phyloP scores from a whole-genome alignment of 2,888 invertebrate genomes.

The Acrobasis suavella region DNA sequence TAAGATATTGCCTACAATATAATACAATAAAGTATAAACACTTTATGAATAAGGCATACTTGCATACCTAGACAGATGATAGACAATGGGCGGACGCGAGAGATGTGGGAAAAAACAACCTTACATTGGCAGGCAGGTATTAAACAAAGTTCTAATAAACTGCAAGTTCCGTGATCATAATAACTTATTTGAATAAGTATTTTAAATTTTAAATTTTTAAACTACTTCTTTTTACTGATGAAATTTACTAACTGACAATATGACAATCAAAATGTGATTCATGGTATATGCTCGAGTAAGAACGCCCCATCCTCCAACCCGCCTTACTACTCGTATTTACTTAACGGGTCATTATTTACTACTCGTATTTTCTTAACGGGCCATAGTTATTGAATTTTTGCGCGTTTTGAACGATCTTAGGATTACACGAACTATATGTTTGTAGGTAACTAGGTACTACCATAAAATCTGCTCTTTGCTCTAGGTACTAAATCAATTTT shows the following conservation, averaged over 20 bases:
- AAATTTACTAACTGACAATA: neutral
- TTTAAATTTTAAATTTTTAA: neutral
- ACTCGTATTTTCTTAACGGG: no score
- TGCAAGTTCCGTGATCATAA: slow-evolving; percentile 6
- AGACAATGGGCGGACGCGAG: slow-evolving; percentile 70
- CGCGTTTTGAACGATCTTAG: neutral
- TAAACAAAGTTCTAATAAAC: neutral
- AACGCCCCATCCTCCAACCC: neutral
- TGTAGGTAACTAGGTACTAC: no score
- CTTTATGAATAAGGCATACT: slow-evolving; percentile 14
- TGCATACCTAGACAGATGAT: slow-evolving; percentile 21
- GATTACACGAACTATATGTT: no score
- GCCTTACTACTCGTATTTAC: no score
- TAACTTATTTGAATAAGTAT: neutral
- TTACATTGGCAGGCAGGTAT: slow-evolving; percentile 32
- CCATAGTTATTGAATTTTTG: neutral
- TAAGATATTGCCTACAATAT: neutral
- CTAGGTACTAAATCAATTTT: no score
- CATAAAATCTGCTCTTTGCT: no score
- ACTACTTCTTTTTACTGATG: neutral
- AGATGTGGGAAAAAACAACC: slow-evolving; percentile 60
- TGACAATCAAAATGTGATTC: neutral
- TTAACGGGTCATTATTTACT: no score
- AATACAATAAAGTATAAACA: slow-evolving; percentile 5
- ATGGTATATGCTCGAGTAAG: neutral